Conservation (phyloP, 1,140 invertebrate species). For the Aradophagus sp. region DNA sequence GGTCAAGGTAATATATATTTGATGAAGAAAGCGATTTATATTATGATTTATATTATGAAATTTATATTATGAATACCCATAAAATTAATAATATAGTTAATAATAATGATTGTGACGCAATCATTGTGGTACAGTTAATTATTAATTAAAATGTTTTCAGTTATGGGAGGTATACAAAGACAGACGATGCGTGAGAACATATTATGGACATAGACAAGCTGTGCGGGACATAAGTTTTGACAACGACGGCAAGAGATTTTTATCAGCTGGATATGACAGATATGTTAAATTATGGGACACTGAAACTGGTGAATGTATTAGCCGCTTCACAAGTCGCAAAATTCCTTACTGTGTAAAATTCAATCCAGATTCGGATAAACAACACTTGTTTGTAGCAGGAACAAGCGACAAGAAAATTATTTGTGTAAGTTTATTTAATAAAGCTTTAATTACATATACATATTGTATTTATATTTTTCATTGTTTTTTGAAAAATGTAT, state of each 20-base stretch:
- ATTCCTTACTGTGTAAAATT: constrained; percentile 99
- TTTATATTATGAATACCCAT: too few relatives aligned
- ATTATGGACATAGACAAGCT: constrained; percentile 97
- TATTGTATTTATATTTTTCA: constrained; percentile 52
- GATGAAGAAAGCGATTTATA: too few relatives aligned
- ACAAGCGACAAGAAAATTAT: constrained; percentile 99
- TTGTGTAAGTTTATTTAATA: constrained; percentile 83
- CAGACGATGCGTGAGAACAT: constrained; percentile 94
- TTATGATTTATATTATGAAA: too few relatives aligned
- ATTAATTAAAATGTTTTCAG: too few relatives aligned
- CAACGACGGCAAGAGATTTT: constrained; percentile 92
- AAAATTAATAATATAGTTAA: too few relatives aligned
- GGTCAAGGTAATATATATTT: constrained; percentile 90
- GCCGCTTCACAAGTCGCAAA: constrained; percentile 95
- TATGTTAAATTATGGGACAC: constrained; percentile 99
- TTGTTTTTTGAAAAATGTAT: too few relatives aligned
- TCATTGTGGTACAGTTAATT: too few relatives aligned
- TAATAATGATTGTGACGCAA: too few relatives aligned
- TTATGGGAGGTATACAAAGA: constrained; percentile 99
- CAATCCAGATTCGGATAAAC: constrained; percentile 97
- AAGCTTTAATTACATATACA: not conserved
- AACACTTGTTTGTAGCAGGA: constrained; percentile 97
- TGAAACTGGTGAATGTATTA: constrained; percentile 94
- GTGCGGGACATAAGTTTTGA: constrained; percentile 98
- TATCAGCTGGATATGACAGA: constrained; percentile 94